Conservation (phyloP, 2,888 invertebrate genomes). For the Tubulanus polymorphus region DNA sequence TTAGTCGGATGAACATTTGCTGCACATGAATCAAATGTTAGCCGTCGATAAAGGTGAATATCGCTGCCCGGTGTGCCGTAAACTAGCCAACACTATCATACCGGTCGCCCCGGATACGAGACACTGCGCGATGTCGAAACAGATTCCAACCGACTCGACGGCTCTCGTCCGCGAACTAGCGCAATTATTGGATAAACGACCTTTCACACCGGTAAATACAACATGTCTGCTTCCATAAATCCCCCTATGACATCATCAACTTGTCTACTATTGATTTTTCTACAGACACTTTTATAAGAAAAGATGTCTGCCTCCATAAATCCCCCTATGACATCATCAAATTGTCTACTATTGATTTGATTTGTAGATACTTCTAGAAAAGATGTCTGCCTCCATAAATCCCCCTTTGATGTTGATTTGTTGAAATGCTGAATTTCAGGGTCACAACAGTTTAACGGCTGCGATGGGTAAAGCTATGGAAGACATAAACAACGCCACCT, state of each 20-base stretch:
- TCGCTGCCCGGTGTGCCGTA: constrained; percentile 90
- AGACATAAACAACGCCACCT: constrained; percentile 85
- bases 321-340: no score
- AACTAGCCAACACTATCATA: constrained; percentile 83
- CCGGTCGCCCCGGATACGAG: constrained; percentile 55
- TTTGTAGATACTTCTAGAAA: no score
- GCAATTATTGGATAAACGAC: constrained; percentile 22
- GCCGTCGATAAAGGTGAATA: constrained; percentile 64
- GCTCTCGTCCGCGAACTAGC: constrained; percentile 42
- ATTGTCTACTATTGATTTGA: no score
- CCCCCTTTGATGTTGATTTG: no score
- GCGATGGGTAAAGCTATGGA: constrained; percentile 63
- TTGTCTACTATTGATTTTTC: no score
- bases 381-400: no score
- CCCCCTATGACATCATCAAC: no score
- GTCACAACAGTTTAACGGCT: constrained; percentile 49
- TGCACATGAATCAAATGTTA: constrained; percentile 52
- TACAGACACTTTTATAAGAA: no score
- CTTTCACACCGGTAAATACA: constrained; percentile 39
- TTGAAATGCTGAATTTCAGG: constrained; percentile 31
- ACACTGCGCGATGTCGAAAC: constrained; percentile 28
- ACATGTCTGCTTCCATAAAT: no score
- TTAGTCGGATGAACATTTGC: background rate
- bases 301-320: no score
- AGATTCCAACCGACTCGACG: constrained; percentile 27